A percentile compares a stretch with the other conserved stretches of the same genome.
Conservation (phyloP, 2,113 vertebrate species). For the Archilochus colubris region DNA sequence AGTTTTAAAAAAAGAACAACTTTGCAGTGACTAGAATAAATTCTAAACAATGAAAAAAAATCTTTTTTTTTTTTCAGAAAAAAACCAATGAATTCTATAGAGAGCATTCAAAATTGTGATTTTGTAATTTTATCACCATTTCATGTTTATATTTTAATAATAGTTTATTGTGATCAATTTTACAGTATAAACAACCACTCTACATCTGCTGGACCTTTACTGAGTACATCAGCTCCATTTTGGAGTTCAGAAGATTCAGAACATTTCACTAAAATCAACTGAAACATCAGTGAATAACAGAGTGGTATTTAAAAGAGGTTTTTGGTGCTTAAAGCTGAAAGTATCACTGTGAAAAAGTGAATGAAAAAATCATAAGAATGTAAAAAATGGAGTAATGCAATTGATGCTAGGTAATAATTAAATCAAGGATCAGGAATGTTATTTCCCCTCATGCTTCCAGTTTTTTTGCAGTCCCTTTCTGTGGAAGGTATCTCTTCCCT, state of each 20-base stretch:
- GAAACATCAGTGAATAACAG: background rate
- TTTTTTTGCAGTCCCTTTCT: background rate
- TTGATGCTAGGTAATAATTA: background rate
- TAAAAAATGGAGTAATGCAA: background rate
- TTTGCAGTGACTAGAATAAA: slow-evolving; percentile 41
- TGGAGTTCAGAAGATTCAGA: background rate
- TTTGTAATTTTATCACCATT: background rate
- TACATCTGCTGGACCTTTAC: background rate
- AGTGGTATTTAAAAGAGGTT: background rate
- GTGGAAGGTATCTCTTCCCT: background rate
- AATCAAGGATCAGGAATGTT: background rate
- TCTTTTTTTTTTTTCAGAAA: background rate
- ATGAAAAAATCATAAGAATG: background rate
- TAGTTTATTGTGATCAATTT: background rate
- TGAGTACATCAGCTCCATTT: background rate
- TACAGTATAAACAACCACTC: background rate
- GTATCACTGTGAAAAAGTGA: background rate
- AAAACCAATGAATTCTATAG: background rate
- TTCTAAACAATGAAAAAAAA: slow-evolving; percentile 18
- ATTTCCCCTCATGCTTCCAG: background rate
- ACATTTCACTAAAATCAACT: background rate
- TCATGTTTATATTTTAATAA: background rate
- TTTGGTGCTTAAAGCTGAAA: background rate
- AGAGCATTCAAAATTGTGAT: background rate
- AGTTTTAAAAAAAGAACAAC: slow-evolving; percentile 36